Evolutionary conservation across 1,140 invertebrate genomes (phyloP).

Genomic region (Mactra quadrangularis): DNA sequence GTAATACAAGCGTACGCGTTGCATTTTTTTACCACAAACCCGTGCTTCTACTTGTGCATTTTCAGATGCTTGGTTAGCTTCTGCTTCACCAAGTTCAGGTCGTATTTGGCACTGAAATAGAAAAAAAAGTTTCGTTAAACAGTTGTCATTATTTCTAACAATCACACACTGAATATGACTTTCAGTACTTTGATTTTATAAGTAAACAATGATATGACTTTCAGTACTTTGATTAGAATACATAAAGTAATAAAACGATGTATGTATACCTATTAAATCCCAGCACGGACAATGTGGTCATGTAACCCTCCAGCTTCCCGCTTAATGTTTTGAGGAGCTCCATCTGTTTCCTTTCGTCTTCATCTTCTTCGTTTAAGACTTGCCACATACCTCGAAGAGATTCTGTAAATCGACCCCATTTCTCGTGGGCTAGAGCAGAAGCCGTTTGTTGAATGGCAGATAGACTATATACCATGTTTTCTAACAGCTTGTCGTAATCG

Average conservation of each 20-base stretch:
- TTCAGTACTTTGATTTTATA: too few relatives aligned
- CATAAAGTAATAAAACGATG: too few relatives aligned
- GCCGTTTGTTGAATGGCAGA: neutral
- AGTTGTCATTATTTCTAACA: too few relatives aligned
- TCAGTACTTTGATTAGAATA: conserved; percentile 1
- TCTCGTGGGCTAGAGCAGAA: neutral
- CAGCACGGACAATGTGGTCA: conserved; percentile 15
- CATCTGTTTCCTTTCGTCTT: neutral
- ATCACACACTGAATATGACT: too few relatives aligned
- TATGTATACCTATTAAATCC: conserved; percentile 19
- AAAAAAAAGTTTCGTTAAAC: too few relatives aligned
- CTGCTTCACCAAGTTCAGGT: conserved; percentile 62
- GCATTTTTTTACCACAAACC: conserved; percentile 60
- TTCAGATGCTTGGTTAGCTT: conserved; percentile 39
- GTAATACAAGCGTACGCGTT: conserved; percentile 60
- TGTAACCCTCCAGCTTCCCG: conserved; percentile 31
- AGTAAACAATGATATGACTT: neutral
- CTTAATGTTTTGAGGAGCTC: neutral
- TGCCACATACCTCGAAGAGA: neutral
- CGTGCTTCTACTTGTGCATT: conserved; percentile 10
- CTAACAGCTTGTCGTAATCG: neutral
- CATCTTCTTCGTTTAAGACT: neutral
- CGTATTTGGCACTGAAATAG: too few relatives aligned
- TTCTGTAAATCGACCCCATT: neutral
- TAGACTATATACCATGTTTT: neutral